Evolutionary conservation across 1,140 invertebrate genomes (phyloP).

Genomic region (Epicauta chinensis): DNA sequence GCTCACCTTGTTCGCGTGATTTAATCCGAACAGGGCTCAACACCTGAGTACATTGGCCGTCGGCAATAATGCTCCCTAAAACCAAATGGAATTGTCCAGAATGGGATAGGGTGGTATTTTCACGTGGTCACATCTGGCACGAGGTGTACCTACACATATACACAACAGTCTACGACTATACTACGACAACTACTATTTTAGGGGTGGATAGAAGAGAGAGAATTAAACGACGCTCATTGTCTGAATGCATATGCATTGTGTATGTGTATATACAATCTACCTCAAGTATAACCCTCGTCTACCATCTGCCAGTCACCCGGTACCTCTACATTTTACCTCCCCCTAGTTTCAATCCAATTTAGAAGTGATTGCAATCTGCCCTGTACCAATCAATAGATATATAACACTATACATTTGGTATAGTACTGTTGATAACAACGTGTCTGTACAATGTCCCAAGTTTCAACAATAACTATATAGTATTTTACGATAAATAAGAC

Average conservation of each 20-base stretch:
- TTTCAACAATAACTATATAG: too few species aligned
- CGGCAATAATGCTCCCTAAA: constrained; percentile 39
- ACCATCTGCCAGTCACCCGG: constrained; percentile 42
- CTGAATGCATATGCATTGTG: constrained; percentile 41
- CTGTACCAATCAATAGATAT: constrained; percentile 33
- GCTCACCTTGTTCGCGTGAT: constrained; percentile 31
- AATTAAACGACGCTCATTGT: constrained; percentile 39
- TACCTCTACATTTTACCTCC: constrained; percentile 24
- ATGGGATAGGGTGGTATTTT: constrained; percentile 7
- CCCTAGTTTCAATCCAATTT: constrained; percentile 38
- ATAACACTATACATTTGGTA: background rate
- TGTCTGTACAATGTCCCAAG: constrained; percentile 22
- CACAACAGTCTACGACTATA: too few species aligned
- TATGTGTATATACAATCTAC: constrained; percentile 23
- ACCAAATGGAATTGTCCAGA: constrained; percentile 38
- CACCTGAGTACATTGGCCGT: constrained; percentile 42
- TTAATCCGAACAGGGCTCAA: constrained; percentile 39
- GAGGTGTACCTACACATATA: constrained; percentile 19
- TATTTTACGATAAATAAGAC: too few species aligned
- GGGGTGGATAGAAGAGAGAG: constrained; percentile 27
- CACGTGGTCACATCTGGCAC: constrained; percentile 37
- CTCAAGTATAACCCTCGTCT: constrained; percentile 41
- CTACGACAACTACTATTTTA: too few species aligned
- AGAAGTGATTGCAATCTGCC: constrained; percentile 41
- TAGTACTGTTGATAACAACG: constrained; percentile 2